Conservation (phyloP, 2,888 invertebrate genomes). For the Perizoma affinitatum region DNA sequence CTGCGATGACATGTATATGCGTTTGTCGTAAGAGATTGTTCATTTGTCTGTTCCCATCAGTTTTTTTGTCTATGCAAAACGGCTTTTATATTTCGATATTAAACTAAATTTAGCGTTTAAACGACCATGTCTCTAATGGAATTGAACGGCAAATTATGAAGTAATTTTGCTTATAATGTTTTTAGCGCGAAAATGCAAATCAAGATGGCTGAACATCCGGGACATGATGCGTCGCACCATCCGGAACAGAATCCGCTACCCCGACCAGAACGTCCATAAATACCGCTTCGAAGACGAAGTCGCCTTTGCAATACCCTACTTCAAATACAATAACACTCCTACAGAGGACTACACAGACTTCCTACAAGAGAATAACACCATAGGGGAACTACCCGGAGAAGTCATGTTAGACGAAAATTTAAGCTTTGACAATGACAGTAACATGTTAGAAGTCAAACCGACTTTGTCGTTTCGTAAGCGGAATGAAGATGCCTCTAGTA, state of each 20-base stretch:
- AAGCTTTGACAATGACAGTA: slow-evolving; percentile 19
- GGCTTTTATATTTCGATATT: too few species aligned
- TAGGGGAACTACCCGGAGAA: slow-evolving; percentile 23
- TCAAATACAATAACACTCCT: slow-evolving; percentile 36
- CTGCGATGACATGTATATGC: too few species aligned
- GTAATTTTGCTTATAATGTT: not conserved
- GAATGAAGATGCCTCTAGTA: slow-evolving; percentile 18
- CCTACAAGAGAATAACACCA: slow-evolving; percentile 19
- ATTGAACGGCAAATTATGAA: too few species aligned
- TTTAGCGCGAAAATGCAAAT: slow-evolving; percentile 55
- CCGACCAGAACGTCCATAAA: slow-evolving; percentile 54
- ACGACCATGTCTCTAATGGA: too few species aligned
- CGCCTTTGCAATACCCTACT: slow-evolving; percentile 66
- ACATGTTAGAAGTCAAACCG: slow-evolving; percentile 23
- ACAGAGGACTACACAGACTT: slow-evolving; percentile 23
- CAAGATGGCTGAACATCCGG: slow-evolving; percentile 72
- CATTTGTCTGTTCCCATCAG: too few species aligned
- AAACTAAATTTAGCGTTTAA: too few species aligned
- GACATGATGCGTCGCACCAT: slow-evolving; percentile 73
- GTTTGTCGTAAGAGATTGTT: too few species aligned
- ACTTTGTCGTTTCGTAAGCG: slow-evolving; percentile 23
- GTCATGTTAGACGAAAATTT: slow-evolving; percentile 22
- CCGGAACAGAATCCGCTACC: slow-evolving; percentile 59
- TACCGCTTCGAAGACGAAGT: slow-evolving; percentile 75
- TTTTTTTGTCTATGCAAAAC: too few species aligned